Conservation (phyloP, 1,140 invertebrate species). For the Platyscapa corneri region DNA sequence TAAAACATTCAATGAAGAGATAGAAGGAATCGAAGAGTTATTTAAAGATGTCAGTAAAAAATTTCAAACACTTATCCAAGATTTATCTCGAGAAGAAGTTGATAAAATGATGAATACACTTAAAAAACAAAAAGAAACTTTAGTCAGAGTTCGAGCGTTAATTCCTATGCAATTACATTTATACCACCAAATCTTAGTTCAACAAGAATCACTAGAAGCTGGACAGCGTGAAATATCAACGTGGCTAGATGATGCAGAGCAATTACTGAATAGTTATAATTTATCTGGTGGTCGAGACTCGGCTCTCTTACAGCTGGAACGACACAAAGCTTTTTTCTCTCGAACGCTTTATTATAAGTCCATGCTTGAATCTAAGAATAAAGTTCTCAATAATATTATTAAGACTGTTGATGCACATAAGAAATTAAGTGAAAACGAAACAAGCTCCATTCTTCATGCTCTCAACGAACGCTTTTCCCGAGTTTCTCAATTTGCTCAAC, state of each 20-base stretch:
- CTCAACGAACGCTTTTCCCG: slow-evolving; percentile 89
- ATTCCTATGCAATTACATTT: slow-evolving; percentile 87
- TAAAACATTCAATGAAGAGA: slow-evolving; percentile 85
- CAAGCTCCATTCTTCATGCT: slow-evolving; percentile 82
- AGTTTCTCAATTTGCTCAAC: slow-evolving; percentile 82
- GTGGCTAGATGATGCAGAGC: slow-evolving; percentile 91
- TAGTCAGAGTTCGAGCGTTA: slow-evolving; percentile 87
- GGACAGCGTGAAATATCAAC: slow-evolving; percentile 88
- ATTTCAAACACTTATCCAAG: slow-evolving; percentile 92
- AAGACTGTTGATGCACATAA: slow-evolving; percentile 82
- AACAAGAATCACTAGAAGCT: slow-evolving; percentile 91
- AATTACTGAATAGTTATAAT: slow-evolving; percentile 78
- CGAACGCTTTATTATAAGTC: slow-evolving; percentile 92
- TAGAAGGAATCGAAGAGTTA: slow-evolving; percentile 90
- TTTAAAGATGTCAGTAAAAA: slow-evolving; percentile 93
- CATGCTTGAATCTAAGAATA: slow-evolving; percentile 95
- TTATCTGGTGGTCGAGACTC: slow-evolving; percentile 83
- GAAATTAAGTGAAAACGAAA: slow-evolving; percentile 82
- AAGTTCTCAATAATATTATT: slow-evolving; percentile 91
- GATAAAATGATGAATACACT: slow-evolving; percentile 91
- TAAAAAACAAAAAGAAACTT: slow-evolving; percentile 91
- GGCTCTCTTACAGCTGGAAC: slow-evolving; percentile 84
- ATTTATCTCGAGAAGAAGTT: slow-evolving; percentile 92
- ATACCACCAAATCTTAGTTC: slow-evolving; percentile 88
- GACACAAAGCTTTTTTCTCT: slow-evolving; percentile 91